Conservation (phyloP, 1,140 invertebrate species). For the Macrobrachium nipponense region DNA sequence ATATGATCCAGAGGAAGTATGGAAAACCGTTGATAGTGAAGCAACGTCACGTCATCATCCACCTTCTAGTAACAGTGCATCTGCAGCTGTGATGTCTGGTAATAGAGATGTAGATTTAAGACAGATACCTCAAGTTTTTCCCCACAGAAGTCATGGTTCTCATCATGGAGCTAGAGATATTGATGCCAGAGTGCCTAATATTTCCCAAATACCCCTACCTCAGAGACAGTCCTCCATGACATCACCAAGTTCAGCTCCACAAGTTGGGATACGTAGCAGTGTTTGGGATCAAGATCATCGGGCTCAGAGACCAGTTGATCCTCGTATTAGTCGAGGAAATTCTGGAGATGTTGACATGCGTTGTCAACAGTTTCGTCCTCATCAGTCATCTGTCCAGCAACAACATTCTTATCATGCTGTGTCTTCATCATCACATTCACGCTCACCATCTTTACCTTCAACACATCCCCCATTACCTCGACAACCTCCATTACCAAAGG, state of each 20-base stretch:
- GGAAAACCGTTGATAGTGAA: conserved; percentile 35
- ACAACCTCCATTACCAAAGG: conserved; percentile 24
- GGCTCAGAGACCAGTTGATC: conserved; percentile 6
- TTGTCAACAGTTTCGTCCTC: not conserved
- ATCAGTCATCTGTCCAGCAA: not conserved
- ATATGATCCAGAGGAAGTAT: conserved; percentile 57
- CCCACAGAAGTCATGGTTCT: no score
- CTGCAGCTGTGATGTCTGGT: not conserved
- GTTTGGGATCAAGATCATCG: conserved; percentile 23
- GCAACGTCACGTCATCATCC: not conserved
- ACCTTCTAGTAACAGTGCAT: not conserved
- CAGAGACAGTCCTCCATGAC: conserved; percentile 1
- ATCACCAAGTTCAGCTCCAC: not conserved
- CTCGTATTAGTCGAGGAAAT: not conserved
- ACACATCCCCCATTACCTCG: not conserved
- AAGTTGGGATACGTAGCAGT: not conserved
- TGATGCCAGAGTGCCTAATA: not conserved
- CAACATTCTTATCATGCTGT: not conserved
- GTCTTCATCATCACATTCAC: not conserved
- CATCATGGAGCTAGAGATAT: not conserved
- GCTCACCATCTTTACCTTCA: not conserved
- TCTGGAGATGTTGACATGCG: conserved; percentile 36
- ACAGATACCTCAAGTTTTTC: not conserved
- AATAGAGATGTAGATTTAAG: conserved; percentile 33
- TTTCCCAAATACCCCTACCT: conserved; percentile 16